Evolutionary conservation across 2,113 vertebrate species (phyloP).

Genomic region (Oreocharis arfaki): DNA sequence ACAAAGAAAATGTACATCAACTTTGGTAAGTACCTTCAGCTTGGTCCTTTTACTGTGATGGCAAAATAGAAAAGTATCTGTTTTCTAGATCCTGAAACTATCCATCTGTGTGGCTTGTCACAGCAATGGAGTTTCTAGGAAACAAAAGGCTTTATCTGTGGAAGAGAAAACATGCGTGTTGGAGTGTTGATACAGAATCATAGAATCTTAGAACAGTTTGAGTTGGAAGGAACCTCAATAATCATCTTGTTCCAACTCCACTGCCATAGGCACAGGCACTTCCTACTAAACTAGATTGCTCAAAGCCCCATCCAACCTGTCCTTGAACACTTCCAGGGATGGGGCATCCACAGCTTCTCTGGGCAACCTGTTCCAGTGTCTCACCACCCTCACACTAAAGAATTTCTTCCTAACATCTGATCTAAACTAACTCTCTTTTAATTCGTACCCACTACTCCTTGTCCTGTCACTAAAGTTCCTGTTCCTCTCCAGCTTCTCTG

Average conservation of each 20-base stretch:
- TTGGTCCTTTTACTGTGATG: neutral
- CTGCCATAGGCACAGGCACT: rapidly evolving
- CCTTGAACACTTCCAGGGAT: neutral
- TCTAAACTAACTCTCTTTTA: neutral
- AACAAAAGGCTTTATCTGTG: neutral
- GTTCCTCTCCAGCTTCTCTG: neutral
- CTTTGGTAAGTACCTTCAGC: neutral
- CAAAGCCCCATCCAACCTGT: neutral
- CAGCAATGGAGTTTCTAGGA: neutral
- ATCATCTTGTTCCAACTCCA: neutral
- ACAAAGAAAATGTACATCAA: neutral
- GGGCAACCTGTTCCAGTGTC: neutral
- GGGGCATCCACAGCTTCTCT: neutral
- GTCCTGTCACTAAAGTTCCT: neutral
- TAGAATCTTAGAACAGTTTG: neutral
- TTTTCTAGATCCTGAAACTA: neutral
- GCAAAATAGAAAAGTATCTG: neutral
- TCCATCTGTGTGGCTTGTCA: rapidly evolving
- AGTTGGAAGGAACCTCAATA: neutral
- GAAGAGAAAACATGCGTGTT: neutral
- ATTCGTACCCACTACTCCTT: neutral
- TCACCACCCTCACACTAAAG: neutral
- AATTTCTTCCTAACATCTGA: neutral
- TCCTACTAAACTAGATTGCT: neutral
- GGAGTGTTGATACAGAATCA: neutral